phyloP scores from a whole-genome alignment of 2,888 invertebrate genomes.

The Homarus gammarus region DNA sequence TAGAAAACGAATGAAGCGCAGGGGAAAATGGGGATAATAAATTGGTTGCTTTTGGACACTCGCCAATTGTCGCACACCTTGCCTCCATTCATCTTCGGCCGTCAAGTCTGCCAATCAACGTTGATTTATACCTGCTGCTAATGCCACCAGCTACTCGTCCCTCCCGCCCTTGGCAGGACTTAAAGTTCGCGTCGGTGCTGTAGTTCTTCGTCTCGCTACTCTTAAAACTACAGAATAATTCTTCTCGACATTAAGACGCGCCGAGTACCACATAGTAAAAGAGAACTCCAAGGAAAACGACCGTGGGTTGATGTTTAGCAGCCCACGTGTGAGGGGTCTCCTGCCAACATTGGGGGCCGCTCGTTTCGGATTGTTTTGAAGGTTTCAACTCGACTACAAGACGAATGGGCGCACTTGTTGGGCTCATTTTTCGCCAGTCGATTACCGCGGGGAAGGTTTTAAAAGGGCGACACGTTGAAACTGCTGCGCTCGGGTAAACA shows the following conservation, averaged over 20 bases:
- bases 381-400: slow-evolving; percentile 60
- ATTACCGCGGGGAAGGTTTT: slow-evolving; percentile 51
- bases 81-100: slow-evolving; percentile 61
- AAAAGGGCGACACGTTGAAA: slow-evolving; percentile 51
- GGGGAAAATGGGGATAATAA: slow-evolving; percentile 50
- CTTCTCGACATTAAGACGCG: too few relatives aligned
- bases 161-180: slow-evolving; percentile 29
- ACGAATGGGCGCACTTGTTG: slow-evolving; percentile 64
- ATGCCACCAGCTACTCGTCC: slow-evolving; percentile 64
- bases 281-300: background rate
- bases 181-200: slow-evolving; percentile 45
- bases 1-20: slow-evolving; percentile 45
- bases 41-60: slow-evolving; percentile 66
- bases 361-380: slow-evolving; percentile 63
- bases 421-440: slow-evolving; percentile 66
- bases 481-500: slow-evolving; percentile 32
- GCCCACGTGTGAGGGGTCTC: background rate
- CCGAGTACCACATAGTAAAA: background rate
- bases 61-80: slow-evolving; percentile 67
- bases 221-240: background rate
- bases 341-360: slow-evolving; percentile 36
- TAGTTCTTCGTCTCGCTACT: background rate
- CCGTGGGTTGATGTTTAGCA: background rate
- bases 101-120: slow-evolving; percentile 64
- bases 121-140: slow-evolving; percentile 67